A percentile compares a stretch with the other conserved stretches of the same genome.
Conservation (phyloP, 2,113 vertebrate species). For the Sylvia atricapilla region DNA sequence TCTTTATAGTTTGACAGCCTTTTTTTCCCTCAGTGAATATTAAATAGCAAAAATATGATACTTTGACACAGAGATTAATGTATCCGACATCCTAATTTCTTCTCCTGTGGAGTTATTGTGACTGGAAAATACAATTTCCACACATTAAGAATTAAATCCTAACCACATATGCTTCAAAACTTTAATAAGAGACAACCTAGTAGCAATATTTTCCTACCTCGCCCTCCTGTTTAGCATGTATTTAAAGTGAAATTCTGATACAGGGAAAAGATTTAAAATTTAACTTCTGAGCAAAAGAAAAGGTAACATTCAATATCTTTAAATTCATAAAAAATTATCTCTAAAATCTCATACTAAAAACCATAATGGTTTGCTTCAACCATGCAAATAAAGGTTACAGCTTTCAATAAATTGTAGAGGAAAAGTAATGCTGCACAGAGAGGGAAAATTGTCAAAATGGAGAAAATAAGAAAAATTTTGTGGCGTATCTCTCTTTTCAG, state of each 20-base stretch:
- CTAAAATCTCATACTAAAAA: neutral
- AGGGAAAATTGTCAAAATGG: neutral
- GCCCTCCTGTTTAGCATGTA: neutral
- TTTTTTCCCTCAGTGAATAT: neutral
- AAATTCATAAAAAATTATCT: neutral
- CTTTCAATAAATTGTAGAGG: neutral
- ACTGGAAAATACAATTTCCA: neutral
- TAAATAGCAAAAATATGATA: neutral
- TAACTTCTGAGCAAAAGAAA: neutral
- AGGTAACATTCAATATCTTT: neutral
- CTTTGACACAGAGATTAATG: neutral
- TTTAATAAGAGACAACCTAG: neutral
- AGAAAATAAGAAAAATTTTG: neutral
- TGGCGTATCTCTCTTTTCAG: neutral
- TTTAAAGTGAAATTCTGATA: neutral
- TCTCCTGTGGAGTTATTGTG: neutral
- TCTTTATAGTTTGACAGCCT: neutral
- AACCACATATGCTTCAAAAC: neutral
- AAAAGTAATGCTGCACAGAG: neutral
- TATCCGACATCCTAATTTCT: neutral
- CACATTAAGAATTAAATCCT: neutral
- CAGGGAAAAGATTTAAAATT: neutral
- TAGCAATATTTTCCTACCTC: neutral
- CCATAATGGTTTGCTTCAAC: neutral
- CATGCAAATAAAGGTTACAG: neutral